Conservation (phyloP, 1,140 invertebrate species). For the Zaprionus camerounensis region DNA sequence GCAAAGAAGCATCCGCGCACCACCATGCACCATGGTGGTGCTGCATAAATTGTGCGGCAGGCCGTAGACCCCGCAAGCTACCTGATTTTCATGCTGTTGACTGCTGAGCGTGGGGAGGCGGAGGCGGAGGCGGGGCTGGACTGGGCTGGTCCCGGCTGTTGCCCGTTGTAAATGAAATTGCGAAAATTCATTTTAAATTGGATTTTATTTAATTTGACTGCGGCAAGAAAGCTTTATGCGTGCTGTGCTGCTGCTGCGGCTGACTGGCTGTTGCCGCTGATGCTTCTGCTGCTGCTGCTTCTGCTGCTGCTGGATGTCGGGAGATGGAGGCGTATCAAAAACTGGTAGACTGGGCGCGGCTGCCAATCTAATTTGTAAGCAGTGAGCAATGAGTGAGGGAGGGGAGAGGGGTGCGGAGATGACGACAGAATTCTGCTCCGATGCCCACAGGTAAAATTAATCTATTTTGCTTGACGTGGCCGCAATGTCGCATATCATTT, state of each 20-base stretch:
- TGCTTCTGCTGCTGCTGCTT: background rate
- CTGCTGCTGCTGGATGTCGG: background rate
- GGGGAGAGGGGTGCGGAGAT: background rate
- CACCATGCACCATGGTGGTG: slow-evolving; percentile 6
- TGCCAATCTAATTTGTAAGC: slow-evolving; percentile 74
- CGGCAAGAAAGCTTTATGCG: slow-evolving; percentile 75
- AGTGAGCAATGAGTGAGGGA: slow-evolving; percentile 28
- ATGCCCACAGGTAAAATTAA: slow-evolving; percentile 80
- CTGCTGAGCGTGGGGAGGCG: background rate
- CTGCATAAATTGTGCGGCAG: slow-evolving; percentile 47
- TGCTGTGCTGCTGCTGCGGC: slow-evolving; percentile 36
- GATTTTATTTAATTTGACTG: slow-evolving; percentile 83
- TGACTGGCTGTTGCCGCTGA: background rate
- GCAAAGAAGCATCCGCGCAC: background rate
- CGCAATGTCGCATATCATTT: slow-evolving; percentile 80
- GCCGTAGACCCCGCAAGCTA: slow-evolving; percentile 25
- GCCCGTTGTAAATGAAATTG: slow-evolving; percentile 79
- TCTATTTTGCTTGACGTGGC: slow-evolving; percentile 80
- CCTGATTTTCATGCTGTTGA: slow-evolving; percentile 23
- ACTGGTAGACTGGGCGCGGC: slow-evolving; percentile 27
- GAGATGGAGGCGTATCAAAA: slow-evolving; percentile 6
- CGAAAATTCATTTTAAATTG: slow-evolving; percentile 83
- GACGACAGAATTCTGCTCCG: slow-evolving; percentile 58
- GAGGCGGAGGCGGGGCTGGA: background rate
- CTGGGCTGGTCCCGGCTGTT: slow-evolving; percentile 21